Base-by-base conservation (phyloP, 2,113 vertebrate genomes). In the Pogona vitticeps region DNA sequence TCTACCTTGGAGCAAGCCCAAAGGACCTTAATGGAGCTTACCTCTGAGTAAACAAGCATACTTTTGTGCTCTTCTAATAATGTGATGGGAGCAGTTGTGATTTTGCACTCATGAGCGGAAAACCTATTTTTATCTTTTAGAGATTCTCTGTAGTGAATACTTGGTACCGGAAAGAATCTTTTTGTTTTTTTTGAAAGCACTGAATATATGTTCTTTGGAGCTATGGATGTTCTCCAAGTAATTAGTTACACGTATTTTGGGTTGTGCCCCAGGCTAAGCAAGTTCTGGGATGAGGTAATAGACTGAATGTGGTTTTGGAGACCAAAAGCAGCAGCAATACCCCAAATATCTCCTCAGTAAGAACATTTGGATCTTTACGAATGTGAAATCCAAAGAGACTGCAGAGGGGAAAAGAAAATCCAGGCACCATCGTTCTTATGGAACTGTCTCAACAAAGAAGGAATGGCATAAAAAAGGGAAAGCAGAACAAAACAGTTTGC, bases 271-370 rank as follows among this genome's bases (percentile, higher is more conserved):
- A 78, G 94, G 87, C 92, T 94, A 89, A 94, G 93, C 92, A 93
- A 94, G 71, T 93, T 88, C 91, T 95, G 42, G 42, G 92, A 94
- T 95, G 95, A 95, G 94, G 93, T 95, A 95, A 94, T 94, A 95
- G 94, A 94, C 92, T 92, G 91, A 94, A 91, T 90, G 91, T 92
- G 91, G 92, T 88, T 95, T 95, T 94, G 93, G 92, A 95, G 94
- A 94, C 63, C 91, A 83, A n/a, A n/a, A 92, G 46, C 93, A 92
- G 91, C 80, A 87, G 17, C 91, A 90, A 88, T 93, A 91, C 83
- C 91, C 92, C 87, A 90, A 94, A 95, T 76, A 90, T 94, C 91
- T 92, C 92, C 75, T 88, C 91, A 86, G 90, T 59, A 83, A 75
- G 92, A 93, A 82, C 91, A 92, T 79, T 89, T 93, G 86, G 85